These are phyloP conservation scores for Yponomeuta plumbellus DNA, from an alignment of 2,888 invertebrate species.

Conservation along the genomic window DNA sequence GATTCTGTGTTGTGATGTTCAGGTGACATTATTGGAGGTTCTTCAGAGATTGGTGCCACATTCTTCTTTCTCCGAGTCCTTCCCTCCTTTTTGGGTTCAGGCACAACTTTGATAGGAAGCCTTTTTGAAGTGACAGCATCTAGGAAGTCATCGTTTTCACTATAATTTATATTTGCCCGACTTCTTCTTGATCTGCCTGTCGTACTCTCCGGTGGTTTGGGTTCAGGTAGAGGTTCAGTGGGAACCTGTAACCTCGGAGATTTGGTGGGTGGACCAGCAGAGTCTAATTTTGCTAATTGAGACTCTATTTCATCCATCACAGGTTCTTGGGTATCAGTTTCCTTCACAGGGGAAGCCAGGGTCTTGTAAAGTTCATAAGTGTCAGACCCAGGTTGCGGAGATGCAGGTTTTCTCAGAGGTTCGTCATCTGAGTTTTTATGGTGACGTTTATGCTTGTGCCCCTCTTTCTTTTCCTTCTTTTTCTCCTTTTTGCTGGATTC, in stretches of 20 bases:
- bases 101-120: slow-evolving; percentile 49
- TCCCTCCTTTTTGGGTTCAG: slow-evolving; percentile 61
- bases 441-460: slow-evolving; percentile 69
- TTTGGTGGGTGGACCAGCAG: slow-evolving; percentile 39
- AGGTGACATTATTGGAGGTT: slow-evolving; percentile 31
- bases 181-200: slow-evolving; percentile 63
- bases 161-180: slow-evolving; percentile 71
- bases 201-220: slow-evolving; percentile 57
- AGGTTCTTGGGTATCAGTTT: slow-evolving; percentile 40
- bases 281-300: slow-evolving; percentile 55
- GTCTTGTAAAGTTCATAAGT: slow-evolving; percentile 71
- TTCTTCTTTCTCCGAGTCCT: slow-evolving; percentile 58
- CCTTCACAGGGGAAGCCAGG: slow-evolving; percentile 64
- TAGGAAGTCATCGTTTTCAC: slow-evolving; percentile 75
- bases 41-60: slow-evolving; percentile 37
- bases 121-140: slow-evolving; percentile 54
- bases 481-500: slow-evolving; percentile 60
- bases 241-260: slow-evolving; percentile 51
- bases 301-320: slow-evolving; percentile 56
- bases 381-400: slow-evolving; percentile 71
- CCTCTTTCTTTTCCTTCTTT: slow-evolving; percentile 72
- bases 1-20: slow-evolving; percentile 41
- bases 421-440: slow-evolving; percentile 59
- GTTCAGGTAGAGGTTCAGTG: slow-evolving; percentile 58
- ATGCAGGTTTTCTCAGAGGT: slow-evolving; percentile 53